These are phyloP conservation scores for Trachelus tabidus DNA, from an alignment of 2,888 invertebrate species.

Conservation along the genomic window DNA sequence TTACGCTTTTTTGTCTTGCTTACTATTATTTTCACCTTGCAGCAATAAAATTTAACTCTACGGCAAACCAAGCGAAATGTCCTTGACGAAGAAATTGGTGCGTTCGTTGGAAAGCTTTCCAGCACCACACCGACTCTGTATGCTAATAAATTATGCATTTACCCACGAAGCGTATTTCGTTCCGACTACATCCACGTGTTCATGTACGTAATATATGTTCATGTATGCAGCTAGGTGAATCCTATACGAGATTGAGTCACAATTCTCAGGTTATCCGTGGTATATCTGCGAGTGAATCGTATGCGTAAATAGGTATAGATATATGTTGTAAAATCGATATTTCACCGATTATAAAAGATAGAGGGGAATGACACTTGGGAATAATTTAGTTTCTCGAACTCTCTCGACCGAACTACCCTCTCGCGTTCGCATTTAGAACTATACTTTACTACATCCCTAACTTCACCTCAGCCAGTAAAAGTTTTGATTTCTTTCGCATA, in stretches of 20 bases:
- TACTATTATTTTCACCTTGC: not conserved
- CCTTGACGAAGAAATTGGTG: not conserved
- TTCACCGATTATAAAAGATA: not conserved
- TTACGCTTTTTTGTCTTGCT: not conserved
- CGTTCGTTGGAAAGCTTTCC: not conserved
- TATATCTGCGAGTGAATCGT: not conserved
- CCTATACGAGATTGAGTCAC: not conserved
- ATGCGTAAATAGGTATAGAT: not conserved
- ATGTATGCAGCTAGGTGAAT: no score
- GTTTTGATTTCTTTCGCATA: not conserved
- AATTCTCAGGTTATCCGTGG: not conserved
- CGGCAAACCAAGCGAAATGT: not conserved
- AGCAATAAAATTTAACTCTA: not conserved
- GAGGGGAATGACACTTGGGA: not conserved
- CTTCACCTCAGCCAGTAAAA: not conserved
- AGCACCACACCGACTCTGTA: not conserved
- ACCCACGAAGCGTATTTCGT: not conserved
- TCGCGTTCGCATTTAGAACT: not conserved
- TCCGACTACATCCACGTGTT: not conserved
- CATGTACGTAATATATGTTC: no score
- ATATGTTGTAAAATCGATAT: not conserved
- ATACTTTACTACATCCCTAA: not conserved
- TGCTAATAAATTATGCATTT: conserved; percentile 4
- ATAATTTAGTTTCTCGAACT: conserved; percentile 4
- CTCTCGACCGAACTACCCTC: not conserved